These are phyloP conservation scores for Tachyglossus aculeatus DNA, from an alignment of 2,797 vertebrate genomes.

Conservation along the genomic window DNA sequence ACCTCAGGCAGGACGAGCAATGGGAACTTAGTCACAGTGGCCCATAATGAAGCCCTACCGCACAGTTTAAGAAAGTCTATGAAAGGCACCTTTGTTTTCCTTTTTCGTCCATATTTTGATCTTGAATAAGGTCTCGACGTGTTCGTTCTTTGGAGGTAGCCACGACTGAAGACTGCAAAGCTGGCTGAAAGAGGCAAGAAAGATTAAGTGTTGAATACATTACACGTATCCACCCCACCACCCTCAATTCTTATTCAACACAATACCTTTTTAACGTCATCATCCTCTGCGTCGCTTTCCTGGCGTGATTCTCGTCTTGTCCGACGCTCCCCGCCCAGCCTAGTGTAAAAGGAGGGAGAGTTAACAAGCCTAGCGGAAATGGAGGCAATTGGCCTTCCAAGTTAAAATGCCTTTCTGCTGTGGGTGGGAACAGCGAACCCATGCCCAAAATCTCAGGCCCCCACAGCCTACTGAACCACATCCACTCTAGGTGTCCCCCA, in stretches of 20 bases:
- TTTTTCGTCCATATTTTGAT: constrained; percentile 98
- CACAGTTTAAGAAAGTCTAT: too few species aligned
- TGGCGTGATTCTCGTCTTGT: constrained; percentile 95
- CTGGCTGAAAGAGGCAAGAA: constrained; percentile 79
- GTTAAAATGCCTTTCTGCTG: background rate
- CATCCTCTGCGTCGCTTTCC: constrained; percentile 98
- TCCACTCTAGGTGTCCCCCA: too few species aligned
- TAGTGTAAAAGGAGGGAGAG: constrained; percentile 55
- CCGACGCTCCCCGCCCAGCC: constrained; percentile 96
- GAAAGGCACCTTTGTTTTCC: constrained; percentile 91
- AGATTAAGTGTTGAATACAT: background rate
- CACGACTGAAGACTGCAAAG: constrained; percentile 98
- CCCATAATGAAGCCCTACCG: too few species aligned
- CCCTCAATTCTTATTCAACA: background rate
- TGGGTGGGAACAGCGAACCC: too few species aligned
- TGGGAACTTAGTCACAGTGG: too few species aligned
- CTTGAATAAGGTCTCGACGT: constrained; percentile 98
- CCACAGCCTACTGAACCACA: too few species aligned
- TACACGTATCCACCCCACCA: background rate
- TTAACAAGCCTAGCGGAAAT: background rate
- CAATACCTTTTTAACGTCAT: constrained; percentile 87
- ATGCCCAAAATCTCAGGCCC: too few species aligned
- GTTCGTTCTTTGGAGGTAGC: constrained; percentile 99
- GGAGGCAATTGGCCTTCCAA: background rate
- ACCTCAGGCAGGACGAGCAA: too few species aligned